Evolutionary conservation across 2,113 vertebrate species (phyloP), one percentile per base, ranked within the genome.

Genomic region (Phocoena phocoena): DNA sequence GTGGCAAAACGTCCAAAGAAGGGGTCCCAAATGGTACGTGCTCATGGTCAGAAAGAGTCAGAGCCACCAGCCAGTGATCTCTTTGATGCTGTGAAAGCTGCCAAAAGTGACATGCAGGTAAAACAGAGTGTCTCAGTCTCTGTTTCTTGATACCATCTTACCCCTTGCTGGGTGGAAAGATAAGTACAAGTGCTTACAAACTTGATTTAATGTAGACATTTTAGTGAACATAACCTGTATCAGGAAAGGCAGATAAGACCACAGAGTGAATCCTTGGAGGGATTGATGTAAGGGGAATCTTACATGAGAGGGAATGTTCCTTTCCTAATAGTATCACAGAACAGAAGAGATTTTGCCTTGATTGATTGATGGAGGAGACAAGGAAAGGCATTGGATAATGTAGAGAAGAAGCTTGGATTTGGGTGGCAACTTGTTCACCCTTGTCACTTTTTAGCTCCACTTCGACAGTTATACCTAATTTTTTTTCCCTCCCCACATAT

Each of bases 31-130:
- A 8, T 13, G 17, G 85, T 97, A 62, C 68, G 63, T 98, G 96
- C 76, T 14, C 82, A n/a, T 95, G 93, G 74, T 80, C 74, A 97
- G 70, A 90, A 93, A 96, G 90, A 97, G 67, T 92, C 65, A 14
- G 93, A 88, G 28, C 88, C 96, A 50, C 96, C 86, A 90, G 95
- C 96, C 68, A 97, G 82, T 93, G 91, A 99, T 82, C 98, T 99
- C 92, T 99, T 99, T 47, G 98, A 99, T 86, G 99, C 99, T 28
- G 97, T 99, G 93, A 89, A 82, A 93, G 98, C 97, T 31, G 99
- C 98, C 96, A 99, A 98, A 97, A 98, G 97, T 44, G 99, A 99
- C 31, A 97, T 99, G 85, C 98, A 99, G 99, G 99, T 99, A 97
- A 99, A 98, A 63, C 31, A 82, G 28, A 84, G 38, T 70, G 25